phyloP scores from a whole-genome alignment of 2,113 vertebrate species.

The Lanius collurio region DNA sequence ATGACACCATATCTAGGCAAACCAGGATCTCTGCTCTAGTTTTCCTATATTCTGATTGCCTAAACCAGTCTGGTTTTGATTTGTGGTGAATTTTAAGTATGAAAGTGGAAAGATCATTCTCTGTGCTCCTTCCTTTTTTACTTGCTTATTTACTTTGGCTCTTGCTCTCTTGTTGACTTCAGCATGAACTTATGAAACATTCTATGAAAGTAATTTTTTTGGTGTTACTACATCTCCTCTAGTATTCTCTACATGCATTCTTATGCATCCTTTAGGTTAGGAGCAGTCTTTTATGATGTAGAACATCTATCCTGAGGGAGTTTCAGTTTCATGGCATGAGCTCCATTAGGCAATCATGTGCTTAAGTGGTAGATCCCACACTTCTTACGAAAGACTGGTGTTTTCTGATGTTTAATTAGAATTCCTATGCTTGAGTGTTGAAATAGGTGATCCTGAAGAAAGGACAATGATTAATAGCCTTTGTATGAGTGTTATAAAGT shows the following conservation, averaged over 20 bases:
- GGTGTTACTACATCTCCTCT: not conserved
- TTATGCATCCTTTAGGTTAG: not conserved
- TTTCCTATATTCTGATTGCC: not conserved
- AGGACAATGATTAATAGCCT: not conserved
- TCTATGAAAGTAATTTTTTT: not conserved
- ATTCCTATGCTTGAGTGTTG: not conserved
- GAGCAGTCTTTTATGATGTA: not conserved
- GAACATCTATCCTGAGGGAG: not conserved
- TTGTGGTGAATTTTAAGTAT: not conserved
- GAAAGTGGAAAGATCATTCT: not conserved
- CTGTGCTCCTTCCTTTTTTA: not conserved
- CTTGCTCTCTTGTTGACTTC: not conserved
- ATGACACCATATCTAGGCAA: not conserved
- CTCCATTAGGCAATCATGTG: not conserved
- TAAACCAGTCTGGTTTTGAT: not conserved
- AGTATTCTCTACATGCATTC: not conserved
- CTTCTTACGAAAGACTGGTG: not conserved
- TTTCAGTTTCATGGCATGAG: not conserved
- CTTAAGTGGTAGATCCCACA: not conserved
- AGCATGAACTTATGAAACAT: rapidly evolving
- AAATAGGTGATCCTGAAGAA: not conserved
- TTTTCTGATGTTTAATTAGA: not conserved
- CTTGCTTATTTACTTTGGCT: not conserved
- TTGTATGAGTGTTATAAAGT: not conserved
- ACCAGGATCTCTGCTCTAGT: not conserved